Evolutionary conservation across 2,797 vertebrate species (phyloP).

Genomic region (Manis pentadactyla): DNA sequence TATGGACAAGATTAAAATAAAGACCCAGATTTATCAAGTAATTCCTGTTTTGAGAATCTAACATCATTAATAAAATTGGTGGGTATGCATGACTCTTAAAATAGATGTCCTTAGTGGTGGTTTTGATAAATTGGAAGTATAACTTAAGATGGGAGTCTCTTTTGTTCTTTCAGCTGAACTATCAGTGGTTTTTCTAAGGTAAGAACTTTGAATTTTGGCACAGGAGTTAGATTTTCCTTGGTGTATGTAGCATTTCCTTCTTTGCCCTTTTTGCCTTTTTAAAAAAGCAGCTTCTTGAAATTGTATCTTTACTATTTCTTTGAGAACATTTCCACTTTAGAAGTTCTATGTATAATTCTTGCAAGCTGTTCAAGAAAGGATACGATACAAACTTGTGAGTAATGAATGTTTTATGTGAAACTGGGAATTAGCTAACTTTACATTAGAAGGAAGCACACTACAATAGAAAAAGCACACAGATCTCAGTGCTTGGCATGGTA

Average conservation of each 20-base stretch:
- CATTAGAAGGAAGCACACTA: background rate
- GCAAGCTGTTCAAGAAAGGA: background rate
- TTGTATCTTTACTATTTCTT: background rate
- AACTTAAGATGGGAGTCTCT: background rate
- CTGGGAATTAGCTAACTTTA: background rate
- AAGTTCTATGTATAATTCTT: background rate
- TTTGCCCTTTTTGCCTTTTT: background rate
- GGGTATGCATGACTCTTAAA: background rate
- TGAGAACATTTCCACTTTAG: background rate
- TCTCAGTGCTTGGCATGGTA: background rate
- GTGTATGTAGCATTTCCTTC: background rate
- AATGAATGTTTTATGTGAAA: background rate
- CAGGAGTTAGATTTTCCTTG: background rate
- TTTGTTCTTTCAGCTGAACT: background rate
- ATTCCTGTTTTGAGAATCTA: constrained; percentile 2
- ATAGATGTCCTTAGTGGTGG: background rate
- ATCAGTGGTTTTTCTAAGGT: background rate
- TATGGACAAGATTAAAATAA: background rate
- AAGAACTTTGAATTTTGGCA: background rate
- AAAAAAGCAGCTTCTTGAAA: background rate
- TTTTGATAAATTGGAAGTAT: constrained; percentile 19
- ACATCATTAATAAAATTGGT: constrained; percentile 23
- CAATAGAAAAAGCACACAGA: too few relatives aligned
- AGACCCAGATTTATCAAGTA: background rate
- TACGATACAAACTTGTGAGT: background rate